Evolutionary conservation across 1,140 invertebrate species (phyloP).

Genomic region (Pseudomyrmex pallidus): DNA sequence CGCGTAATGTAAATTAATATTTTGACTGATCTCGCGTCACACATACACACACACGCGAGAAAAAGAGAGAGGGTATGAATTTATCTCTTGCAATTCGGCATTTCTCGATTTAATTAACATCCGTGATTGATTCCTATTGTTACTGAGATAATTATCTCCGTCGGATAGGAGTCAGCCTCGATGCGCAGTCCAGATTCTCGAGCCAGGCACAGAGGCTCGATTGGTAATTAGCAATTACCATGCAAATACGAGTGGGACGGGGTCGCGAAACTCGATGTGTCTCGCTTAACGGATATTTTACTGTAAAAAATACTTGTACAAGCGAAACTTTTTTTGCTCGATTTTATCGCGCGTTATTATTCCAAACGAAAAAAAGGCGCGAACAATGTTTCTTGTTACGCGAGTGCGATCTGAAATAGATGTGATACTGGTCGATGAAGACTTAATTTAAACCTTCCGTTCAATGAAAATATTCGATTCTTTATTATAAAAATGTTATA

Average conservation of each 20-base stretch:
- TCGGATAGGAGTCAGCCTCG: slow-evolving; percentile 29
- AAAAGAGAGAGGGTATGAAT: neutral
- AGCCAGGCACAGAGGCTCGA: slow-evolving; percentile 26
- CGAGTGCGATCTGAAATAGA: neutral
- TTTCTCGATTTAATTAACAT: slow-evolving; percentile 39
- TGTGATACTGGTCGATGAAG: neutral
- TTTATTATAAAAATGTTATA: slow-evolving; percentile 29
- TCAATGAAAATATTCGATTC: slow-evolving; percentile 9
- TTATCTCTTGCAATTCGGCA: neutral
- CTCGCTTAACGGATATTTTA: slow-evolving; percentile 29
- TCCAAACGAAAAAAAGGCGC: neutral
- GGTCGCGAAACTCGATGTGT: neutral
- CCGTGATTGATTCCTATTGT: slow-evolving; percentile 38
- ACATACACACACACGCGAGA: too few relatives aligned
- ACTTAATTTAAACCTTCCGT: neutral
- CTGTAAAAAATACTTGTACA: neutral
- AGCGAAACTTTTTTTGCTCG: neutral
- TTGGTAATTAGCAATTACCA: slow-evolving; percentile 58
- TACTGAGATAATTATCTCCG: slow-evolving; percentile 35
- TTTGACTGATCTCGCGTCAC: neutral
- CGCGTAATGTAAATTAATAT: neutral
- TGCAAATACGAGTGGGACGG: slow-evolving; percentile 39
- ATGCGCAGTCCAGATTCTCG: slow-evolving; percentile 21
- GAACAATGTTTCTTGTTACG: neutral
- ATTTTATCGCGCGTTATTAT: neutral